Base-by-base conservation (phyloP, 2,797 vertebrate genomes). In the Acridotheres tristis region DNA sequence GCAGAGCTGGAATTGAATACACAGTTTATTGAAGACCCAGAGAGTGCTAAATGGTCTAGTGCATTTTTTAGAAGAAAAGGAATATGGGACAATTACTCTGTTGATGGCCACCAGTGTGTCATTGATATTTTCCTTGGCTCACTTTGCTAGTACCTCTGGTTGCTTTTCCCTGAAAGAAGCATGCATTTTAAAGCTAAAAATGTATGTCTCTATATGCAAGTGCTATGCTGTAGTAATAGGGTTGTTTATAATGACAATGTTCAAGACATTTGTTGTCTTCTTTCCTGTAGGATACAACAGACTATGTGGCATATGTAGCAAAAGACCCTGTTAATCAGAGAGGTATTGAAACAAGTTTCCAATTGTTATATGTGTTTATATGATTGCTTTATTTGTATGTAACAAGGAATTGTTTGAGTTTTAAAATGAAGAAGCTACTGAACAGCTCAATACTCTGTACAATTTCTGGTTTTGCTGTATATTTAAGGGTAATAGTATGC, bases 251-350 rank as follows among this genome's bases (percentile, higher is more conserved):
- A 67, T 48, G 26, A 53, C 48, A 32, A 59, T 89, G 90, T 95
- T 84, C 85, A 97, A 97, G 71, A 71, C 7, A 36, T 90, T 96
- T 96, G 32, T 73, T 66, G 20, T 94, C 77, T 90, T 88, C 88
- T 96, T 74, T 97, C 94, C 95, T 95, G 54, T 95, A 99, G 99
- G 99, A 99, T 83, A 98, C 98, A 85, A 98, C 98, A 93, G 98
- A 99, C 97, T 99, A 99, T 20, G 98, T 99, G 55, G 99, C 99
- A 54, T 99, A 99, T 47, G 99, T 99, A 95, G 99, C 99, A 79
- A 99, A 99, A 97, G 99, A 99, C 97, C 98, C 98, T 66, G 98
- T 98, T 95, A 99, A 99, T 97, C 98, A 98, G 93, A 98, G 99
- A 99, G 99, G 99, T 99, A 97, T 55, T 97, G 76, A 92, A 95